Evolutionary conservation across 2,888 invertebrate genomes (phyloP).

Genomic region (Meta bourneti): DNA sequence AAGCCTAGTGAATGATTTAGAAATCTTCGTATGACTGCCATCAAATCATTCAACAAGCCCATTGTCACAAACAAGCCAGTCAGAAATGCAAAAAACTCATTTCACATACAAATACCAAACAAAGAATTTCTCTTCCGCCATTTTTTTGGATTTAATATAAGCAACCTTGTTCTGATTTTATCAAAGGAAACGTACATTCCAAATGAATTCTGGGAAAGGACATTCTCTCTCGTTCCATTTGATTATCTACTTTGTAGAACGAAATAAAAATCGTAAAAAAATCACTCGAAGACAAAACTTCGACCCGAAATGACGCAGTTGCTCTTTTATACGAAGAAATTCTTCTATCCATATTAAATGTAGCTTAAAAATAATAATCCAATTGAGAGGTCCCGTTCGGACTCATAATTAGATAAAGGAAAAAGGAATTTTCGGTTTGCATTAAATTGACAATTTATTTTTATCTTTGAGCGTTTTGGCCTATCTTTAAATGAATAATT

Average conservation of each 20-base stretch:
- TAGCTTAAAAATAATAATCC: neutral
- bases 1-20: no score
- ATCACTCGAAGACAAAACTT: neutral
- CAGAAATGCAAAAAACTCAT: no score
- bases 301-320: neutral
- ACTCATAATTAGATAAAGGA: neutral
- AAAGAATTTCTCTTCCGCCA: no score
- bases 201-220: neutral
- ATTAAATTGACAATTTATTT: neutral
- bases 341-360: neutral
- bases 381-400: neutral
- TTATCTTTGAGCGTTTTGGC: neutral
- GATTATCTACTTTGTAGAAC: neutral
- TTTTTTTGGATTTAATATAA: no score
- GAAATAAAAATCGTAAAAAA: neutral
- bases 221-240: neutral
- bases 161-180: neutral
- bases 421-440: neutral
- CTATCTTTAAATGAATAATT: neutral
- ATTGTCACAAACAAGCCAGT: no score
- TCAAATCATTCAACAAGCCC: no score
- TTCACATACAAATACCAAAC: no score
- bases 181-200: neutral
- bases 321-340: neutral
- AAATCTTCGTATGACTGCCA: no score